These are phyloP conservation scores for Sarcophaga bullata DNA, from an alignment of 1,140 invertebrate species.

Conservation along the genomic window DNA sequence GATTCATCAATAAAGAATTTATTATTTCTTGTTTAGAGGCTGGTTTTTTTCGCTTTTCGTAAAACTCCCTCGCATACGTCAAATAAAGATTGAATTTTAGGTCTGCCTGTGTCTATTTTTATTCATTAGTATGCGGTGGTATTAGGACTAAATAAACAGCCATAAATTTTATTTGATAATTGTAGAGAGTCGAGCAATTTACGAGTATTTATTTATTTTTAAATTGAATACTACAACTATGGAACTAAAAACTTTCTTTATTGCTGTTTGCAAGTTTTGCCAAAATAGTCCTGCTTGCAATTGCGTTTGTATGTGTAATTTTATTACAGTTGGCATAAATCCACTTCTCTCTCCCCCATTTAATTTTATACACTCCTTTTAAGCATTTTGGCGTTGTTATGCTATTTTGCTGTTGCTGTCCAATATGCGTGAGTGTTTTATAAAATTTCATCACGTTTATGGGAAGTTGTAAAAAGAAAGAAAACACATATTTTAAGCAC, in stretches of 20 bases:
- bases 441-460: conserved; percentile 32
- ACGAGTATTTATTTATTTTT: too few relatives aligned
- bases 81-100: conserved; percentile 19
- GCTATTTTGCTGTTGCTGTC: neutral
- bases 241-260: conserved; percentile 31
- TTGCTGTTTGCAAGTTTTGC: conserved; percentile 6
- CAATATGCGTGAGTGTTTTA: conserved; percentile 27
- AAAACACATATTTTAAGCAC: neutral
- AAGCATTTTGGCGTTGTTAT: conserved; percentile 15
- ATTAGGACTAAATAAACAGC: neutral
- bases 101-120: neutral
- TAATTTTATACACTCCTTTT: neutral
- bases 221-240: neutral
- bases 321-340: neutral
- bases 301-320: neutral
- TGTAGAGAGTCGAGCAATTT: too few relatives aligned
- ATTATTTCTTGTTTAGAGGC: neutral
- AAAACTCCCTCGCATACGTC: neutral
- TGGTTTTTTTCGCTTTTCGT: neutral
- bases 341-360: neutral
- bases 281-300: conserved; percentile 32
- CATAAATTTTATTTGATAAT: neutral
- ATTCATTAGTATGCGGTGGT: conserved; percentile 14
- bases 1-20: conserved; percentile 37
- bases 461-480: conserved; percentile 40